phyloP scores from a whole-genome alignment of 2,888 invertebrate species.

The Anagyrus pseudococci region DNA sequence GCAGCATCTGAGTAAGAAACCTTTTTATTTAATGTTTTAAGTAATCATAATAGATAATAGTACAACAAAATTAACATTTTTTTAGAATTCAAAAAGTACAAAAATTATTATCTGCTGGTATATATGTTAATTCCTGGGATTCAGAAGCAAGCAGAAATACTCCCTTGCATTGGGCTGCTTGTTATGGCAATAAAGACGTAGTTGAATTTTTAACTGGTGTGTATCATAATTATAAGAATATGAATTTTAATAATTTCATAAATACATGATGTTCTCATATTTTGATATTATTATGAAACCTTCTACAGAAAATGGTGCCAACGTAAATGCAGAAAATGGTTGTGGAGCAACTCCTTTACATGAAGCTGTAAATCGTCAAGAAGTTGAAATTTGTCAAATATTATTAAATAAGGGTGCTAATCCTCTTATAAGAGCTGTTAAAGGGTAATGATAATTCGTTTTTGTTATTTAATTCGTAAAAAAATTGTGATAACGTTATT shows the following conservation, averaged over 20 bases:
- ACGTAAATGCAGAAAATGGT: slow-evolving; percentile 66
- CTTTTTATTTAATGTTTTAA: slow-evolving; percentile 3
- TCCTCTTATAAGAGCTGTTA: slow-evolving; percentile 62
- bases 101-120: slow-evolving; percentile 67
- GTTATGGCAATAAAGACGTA: slow-evolving; percentile 67
- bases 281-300: not conserved
- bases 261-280: slow-evolving; percentile 1
- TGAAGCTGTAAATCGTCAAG: slow-evolving; percentile 68
- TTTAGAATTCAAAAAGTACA: slow-evolving; percentile 66
- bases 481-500: slow-evolving; percentile 2
- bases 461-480: not conserved
- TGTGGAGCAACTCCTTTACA: slow-evolving; percentile 69
- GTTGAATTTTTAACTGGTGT: slow-evolving; percentile 66
- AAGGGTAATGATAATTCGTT: slow-evolving; percentile 58
- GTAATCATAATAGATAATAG: not conserved
- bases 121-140: slow-evolving; percentile 68
- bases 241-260: slow-evolving; percentile 2
- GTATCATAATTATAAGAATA: not conserved
- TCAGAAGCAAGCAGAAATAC: slow-evolving; percentile 68
- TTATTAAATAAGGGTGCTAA: slow-evolving; percentile 67
- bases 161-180: slow-evolving; percentile 72
- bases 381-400: slow-evolving; percentile 64
- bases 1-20: slow-evolving; percentile 67
- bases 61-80: slow-evolving; percentile 19
- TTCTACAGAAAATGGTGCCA: slow-evolving; percentile 66